Evolutionary conservation across 2,113 vertebrate species (phyloP).

Genomic region (Strix aluco): DNA sequence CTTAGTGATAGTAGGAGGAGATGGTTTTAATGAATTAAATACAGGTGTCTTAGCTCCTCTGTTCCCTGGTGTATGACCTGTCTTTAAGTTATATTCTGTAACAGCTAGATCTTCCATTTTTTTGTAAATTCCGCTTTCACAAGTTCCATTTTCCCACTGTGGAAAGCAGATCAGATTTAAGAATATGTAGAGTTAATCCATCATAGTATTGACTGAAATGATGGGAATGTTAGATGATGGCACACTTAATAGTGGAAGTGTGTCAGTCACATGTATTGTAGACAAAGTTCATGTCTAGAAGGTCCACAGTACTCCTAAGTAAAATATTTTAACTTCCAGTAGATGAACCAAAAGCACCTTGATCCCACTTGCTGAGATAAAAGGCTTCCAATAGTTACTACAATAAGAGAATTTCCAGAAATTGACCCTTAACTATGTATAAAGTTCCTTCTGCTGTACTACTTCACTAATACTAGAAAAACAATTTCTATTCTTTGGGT

Average conservation of each 20-base stretch:
- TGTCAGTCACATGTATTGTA: neutral
- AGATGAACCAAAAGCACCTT: neutral
- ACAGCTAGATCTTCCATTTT: neutral
- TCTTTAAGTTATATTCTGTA: neutral
- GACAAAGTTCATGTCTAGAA: neutral
- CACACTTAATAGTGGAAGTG: neutral
- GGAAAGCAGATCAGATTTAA: neutral
- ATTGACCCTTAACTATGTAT: neutral
- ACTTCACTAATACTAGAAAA: neutral
- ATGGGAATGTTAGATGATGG: neutral
- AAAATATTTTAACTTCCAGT: neutral
- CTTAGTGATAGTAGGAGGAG: neutral
- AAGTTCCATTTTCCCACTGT: neutral
- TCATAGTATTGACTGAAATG: neutral
- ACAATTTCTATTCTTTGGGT: neutral
- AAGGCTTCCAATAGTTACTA: neutral
- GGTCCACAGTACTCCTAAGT: neutral
- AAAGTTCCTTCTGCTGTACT: neutral
- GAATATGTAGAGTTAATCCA: neutral
- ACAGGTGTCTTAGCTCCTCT: neutral
- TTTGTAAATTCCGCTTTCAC: neutral
- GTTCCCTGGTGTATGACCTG: neutral
- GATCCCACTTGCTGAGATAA: neutral
- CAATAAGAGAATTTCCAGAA: neutral
- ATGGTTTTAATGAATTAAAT: neutral